Percentiles rank a stretch among this genome's conserved stretches.
Conservation (phyloP, 37 sponge, comb jelly and placozoan genomes). For the Cliona cf. orientalis region DNA sequence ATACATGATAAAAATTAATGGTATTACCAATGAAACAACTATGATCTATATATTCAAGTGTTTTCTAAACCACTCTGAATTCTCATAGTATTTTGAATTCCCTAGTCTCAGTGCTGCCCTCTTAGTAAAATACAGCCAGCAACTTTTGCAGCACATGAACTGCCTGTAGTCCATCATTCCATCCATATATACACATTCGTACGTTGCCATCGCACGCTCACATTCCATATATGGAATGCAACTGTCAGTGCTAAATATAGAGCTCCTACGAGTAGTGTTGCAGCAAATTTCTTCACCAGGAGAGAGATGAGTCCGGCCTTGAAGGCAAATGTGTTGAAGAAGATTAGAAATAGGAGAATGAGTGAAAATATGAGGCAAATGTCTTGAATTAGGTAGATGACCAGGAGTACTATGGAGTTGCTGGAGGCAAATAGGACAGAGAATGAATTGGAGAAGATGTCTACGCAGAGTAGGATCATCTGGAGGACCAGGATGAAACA, state of each 20-base stretch:
- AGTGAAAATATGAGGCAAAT: slow-evolving; percentile 45
- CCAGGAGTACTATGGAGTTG: slow-evolving; percentile 41
- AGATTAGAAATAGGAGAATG: slow-evolving; percentile 69
- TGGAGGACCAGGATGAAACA: slow-evolving; percentile 36
- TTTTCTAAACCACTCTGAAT: slow-evolving; percentile 34
- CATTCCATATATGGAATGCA: slow-evolving; percentile 79
- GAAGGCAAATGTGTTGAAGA: slow-evolving; percentile 93
- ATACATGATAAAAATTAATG: too few species aligned
- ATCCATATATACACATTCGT: slow-evolving; percentile 56
- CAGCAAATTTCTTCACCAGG: slow-evolving; percentile 75
- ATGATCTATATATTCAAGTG: slow-evolving; percentile 31
- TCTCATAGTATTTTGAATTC: slow-evolving; percentile 78
- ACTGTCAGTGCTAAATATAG: slow-evolving; percentile 73
- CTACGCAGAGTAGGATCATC: slow-evolving; percentile 53
- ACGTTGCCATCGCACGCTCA: slow-evolving; percentile 50
- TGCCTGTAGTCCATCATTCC: slow-evolving; percentile 54
- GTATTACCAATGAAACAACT: too few species aligned
- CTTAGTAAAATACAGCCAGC: slow-evolving; percentile 78
- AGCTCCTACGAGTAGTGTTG: slow-evolving; percentile 53
- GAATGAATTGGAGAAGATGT: slow-evolving; percentile 68
- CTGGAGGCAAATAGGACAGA: slow-evolving; percentile 29
- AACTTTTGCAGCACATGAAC: slow-evolving; percentile 72
- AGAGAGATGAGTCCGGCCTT: slow-evolving; percentile 80
- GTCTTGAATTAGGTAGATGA: slow-evolving; percentile 78
- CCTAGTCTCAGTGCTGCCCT: slow-evolving; percentile 77